Percentiles rank a stretch among this genome's conserved stretches.
Conservation (phyloP, 2,888 invertebrate species). For the Prosopocoilus inquinatus region DNA sequence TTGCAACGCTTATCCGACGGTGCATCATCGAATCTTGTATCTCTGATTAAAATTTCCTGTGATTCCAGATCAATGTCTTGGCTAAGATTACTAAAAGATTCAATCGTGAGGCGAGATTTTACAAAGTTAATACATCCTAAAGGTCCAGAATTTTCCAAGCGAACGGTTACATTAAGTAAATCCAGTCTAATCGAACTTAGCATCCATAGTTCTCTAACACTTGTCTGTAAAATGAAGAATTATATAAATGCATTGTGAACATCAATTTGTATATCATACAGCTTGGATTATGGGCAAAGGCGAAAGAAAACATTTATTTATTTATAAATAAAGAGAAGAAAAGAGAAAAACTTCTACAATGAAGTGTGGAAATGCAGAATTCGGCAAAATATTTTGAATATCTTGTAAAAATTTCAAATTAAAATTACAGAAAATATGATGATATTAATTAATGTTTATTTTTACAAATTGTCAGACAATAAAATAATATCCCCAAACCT, state of each 20-base stretch:
- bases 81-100: constrained; percentile 82
- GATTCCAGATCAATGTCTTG: constrained; percentile 93
- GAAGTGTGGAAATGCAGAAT: no score
- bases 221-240: constrained; percentile 33
- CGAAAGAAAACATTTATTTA: no score
- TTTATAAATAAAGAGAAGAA: no score
- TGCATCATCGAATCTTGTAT: constrained; percentile 67
- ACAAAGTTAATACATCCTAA: constrained; percentile 90
- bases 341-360: no score
- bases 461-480: no score
- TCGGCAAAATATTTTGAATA: no score
- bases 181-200: constrained; percentile 78
- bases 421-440: no score
- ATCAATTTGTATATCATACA: no score
- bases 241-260: neutral
- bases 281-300: no score
- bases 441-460: no score
- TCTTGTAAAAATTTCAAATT: no score
- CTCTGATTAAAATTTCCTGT: constrained; percentile 80
- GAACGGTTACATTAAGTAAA: constrained; percentile 81
- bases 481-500: no score
- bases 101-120: constrained; percentile 81
- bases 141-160: constrained; percentile 59
- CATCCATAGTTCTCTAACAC: constrained; percentile 64
- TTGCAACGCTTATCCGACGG: constrained; percentile 74